Evolutionary conservation across 2,888 invertebrate species (phyloP), one percentile per base, ranked within the genome.

Genomic region (Graphium colonna): DNA sequence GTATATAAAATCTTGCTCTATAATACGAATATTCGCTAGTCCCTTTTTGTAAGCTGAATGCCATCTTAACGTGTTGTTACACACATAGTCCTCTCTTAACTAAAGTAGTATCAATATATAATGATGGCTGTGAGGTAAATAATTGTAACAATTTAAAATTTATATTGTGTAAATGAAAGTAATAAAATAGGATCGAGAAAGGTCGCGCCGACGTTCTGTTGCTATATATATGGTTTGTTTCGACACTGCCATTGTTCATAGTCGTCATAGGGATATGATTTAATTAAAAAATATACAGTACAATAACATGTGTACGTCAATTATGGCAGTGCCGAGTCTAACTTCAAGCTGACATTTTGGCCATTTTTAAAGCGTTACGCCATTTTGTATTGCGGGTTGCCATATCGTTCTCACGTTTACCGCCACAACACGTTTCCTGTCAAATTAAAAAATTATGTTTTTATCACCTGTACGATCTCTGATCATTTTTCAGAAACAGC

Each of bases 41-140:
- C 73, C 81, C 77, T 84, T 86, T 73, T 82, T 88, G 74, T 86
- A 86, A 84, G 82, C 82, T 79, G 78, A 77, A 69, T 72, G 87
- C 88, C 83, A 85, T 87, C 86, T 79, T 79, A 66, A 73, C 78
- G 84, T 86, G 82, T 82, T 79, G 79, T 82, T 76, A 84, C 81
- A 78, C 76, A 79, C 78, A 66, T 85, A 85, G 84, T 85, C 81
- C 86, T 83, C 77, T 87, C 82, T 85, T 83, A 63, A 85, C 82
- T 85, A 87, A 83, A 63, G 88, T 89, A 88, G 88, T 83, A 84
- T 87, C 89, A 88, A 87, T 88, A 87, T 87, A 82, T 88, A 89
- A 88, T 87, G 89, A 89, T 89, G 89, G 89, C 89, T 89, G 89
- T 89, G 89, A 89, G 89, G 82, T 88, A 86, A 86, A 83, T 83